phyloP scores from a whole-genome alignment of 2,113 vertebrate species.

The Cebidichthys violaceus region DNA sequence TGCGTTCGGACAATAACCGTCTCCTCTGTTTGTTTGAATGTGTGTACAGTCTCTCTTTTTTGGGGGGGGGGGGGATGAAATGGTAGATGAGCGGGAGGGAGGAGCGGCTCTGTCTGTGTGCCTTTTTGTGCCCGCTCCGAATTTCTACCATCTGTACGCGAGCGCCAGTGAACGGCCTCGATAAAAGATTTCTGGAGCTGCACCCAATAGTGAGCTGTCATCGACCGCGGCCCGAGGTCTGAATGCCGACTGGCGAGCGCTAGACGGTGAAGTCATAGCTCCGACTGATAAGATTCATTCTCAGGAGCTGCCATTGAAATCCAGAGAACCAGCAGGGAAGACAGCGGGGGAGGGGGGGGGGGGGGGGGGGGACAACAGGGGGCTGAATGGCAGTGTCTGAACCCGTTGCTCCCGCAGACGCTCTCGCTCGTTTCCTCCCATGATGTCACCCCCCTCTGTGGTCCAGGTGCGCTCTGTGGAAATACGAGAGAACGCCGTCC shows the following conservation, averaged over 20 bases:
- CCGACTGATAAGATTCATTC: constrained; percentile 71
- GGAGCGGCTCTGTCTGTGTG: constrained; percentile 46
- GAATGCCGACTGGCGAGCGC: constrained; percentile 63
- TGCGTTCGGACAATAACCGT: constrained; percentile 75
- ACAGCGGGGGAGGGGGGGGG: neutral
- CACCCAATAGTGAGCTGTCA: constrained; percentile 64
- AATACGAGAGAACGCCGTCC: neutral
- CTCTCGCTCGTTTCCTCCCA: constrained; percentile 49
- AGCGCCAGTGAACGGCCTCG: constrained; percentile 63
- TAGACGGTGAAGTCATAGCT: constrained; percentile 70
- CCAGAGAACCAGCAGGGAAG: constrained; percentile 28
- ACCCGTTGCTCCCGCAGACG: constrained; percentile 14
- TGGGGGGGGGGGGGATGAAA: constrained; percentile 79
- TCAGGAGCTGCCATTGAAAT: constrained; percentile 41
- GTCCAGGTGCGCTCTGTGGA: constrained; percentile 42
- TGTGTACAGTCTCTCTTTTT: constrained; percentile 76
- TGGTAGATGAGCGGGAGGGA: constrained; percentile 62
- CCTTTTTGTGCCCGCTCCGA: constrained; percentile 58
- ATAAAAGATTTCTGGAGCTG: constrained; percentile 69
- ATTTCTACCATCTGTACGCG: constrained; percentile 63
- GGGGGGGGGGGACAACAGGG: constrained; percentile 29
- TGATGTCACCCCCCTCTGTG: constrained; percentile 61
- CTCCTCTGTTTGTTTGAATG: constrained; percentile 78
- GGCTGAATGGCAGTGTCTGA: constrained; percentile 51
- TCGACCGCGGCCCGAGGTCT: constrained; percentile 38